Evolutionary conservation across 2,113 vertebrate species (phyloP), one percentile per base, ranked within the genome.

Genomic region (Dipodomys spectabilis): DNA sequence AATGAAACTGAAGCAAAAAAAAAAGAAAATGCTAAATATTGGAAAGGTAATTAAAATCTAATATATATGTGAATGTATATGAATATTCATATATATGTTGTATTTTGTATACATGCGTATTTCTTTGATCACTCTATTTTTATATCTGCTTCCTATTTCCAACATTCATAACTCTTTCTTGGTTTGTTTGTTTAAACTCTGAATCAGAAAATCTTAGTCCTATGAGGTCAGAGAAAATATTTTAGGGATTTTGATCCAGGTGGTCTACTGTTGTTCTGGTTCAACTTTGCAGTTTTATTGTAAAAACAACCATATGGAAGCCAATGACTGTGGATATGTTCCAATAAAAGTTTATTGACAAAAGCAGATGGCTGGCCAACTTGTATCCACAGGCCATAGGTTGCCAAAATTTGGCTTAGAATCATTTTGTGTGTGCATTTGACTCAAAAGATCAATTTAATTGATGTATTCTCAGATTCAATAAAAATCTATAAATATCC

Each of bases 271-370:
- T 65, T 82, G 68, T 18, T 57, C 72, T n/a, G n/a, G 62, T 74
- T 87, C 39, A 74, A 45, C n/a, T 92, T 49, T 81, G 57, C 8
- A 44, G 60, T 82, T 82, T n/a, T 87, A 27, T 67, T n/a, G 20
- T 57, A 45, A 87, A 87, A 67, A 16, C 44, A 86, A 16, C 67
- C 91, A 86, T 73, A 86, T 73, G 53, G 39, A 81, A 80, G 72
- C 23, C 73, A 93, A 82, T 82, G 27, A 10, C 44, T 67, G 19
- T 68, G 60, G 15, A 20, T 57, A 12, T 25, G 4, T 75, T 74
- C 77, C 69, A 93, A 73, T 67, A 82, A 57, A 74, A 93, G n/a
- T 86, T 72, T 64, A 72, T 30, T 86, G 83, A 85, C 35, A 80
- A 79, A 92, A 80, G 25, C 68, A 88, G 44, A 82, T 82, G 69